Evolutionary conservation across 2,888 invertebrate species (phyloP), one percentile per base, ranked within the genome.

Genomic region (Empis stercorea): DNA sequence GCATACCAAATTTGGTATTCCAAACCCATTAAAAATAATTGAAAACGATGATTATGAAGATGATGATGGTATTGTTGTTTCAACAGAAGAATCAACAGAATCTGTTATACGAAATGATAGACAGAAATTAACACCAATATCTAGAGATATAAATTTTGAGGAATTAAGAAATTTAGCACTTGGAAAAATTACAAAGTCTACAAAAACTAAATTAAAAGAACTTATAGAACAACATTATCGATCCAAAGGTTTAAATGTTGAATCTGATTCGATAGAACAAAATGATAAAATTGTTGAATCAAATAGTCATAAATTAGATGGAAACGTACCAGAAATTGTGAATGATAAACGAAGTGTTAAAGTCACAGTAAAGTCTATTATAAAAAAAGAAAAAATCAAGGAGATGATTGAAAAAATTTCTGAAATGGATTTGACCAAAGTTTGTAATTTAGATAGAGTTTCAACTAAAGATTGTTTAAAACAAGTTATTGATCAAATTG

Each of bases 391-490:
- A 55, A 67, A 64, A 52, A 65, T 65, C 14, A 66, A 64, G 45
- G 66, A 70, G 50, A 68, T 73, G 59, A 67, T 70, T 53, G 73
- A 75, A 49, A 70, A 72, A 59, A 66, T 68, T 34, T 60, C 67
- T 54, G 54, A 62, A 47, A 59, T 73, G 70, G 65, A 71, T 66
- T 52, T 73, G 61, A 62, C 64, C 51, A 58, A 71, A 62, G 61
- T 72, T 61, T 61, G 70, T 64, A 61, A 73, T 66, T 51, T 73
- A 64, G 57, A 74, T 63, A 56, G 70, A 64, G 57, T 71, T 54
- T 59, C 74, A 58, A 67, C 73, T 54, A 57, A 75, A 65, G 62
- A 73, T 65, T 64, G 69, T 59, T 49, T 75, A 52, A 64, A 74
- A 63, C 61, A 68, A 62, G 61, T 68, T 55, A 61, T 73, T 61